Evolutionary conservation across 2,113 vertebrate species (phyloP).

Genomic region (Ciconia stormi): DNA sequence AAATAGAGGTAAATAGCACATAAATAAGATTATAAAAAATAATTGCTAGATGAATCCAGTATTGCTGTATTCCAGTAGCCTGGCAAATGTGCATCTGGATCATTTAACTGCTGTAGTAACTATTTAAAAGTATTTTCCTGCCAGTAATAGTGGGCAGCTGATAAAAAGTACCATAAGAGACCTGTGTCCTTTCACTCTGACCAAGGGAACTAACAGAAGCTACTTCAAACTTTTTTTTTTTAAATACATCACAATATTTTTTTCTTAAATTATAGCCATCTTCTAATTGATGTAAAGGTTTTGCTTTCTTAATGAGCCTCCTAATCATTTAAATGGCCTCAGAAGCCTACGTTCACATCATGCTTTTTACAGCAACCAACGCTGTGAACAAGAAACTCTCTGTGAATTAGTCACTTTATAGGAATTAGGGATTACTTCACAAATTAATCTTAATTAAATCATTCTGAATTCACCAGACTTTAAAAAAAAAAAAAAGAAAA

Average conservation of each 20-base stretch:
- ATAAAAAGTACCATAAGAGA: not conserved
- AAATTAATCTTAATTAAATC: slow-evolving; percentile 51
- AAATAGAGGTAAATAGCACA: not conserved
- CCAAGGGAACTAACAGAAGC: not conserved
- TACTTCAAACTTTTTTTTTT: not conserved
- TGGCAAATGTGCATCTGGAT: not conserved
- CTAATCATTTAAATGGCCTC: not conserved
- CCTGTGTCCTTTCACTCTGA: not conserved
- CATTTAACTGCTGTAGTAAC: not conserved
- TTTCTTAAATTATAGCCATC: not conserved
- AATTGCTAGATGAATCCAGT: not conserved
- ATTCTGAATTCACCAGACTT: not conserved
- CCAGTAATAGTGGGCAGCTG: not conserved
- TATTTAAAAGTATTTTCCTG: not conserved
- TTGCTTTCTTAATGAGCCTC: not conserved
- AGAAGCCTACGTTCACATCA: not conserved
- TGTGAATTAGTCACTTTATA: not conserved
- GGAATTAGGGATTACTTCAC: slow-evolving; percentile 21
- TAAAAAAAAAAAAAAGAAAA: not conserved
- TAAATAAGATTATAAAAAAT: not conserved
- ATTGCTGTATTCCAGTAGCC: not conserved
- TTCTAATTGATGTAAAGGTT: not conserved
- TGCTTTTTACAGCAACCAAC: not conserved
- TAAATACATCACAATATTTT: not conserved
- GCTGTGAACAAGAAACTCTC: slow-evolving; percentile 18